Percentiles rank a stretch among this genome's conserved stretches.
Conservation (phyloP, 2,888 invertebrate species). For the Lumbricus terrestris region DNA sequence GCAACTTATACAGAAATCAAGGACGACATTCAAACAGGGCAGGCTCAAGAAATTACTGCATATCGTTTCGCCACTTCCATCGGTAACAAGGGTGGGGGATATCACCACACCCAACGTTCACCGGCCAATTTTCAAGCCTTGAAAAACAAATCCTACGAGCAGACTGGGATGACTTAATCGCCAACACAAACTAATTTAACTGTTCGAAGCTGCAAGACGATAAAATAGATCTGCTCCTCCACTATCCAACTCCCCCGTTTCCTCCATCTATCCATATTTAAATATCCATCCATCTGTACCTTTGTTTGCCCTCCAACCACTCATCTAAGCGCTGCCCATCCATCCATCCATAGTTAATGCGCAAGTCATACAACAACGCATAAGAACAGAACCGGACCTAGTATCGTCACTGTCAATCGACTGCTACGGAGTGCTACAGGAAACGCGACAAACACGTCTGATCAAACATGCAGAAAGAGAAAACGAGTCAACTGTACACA, state of each 20-base stretch:
- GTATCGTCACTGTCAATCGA: background rate
- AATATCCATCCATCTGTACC: too few relatives aligned
- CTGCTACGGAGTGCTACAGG: background rate
- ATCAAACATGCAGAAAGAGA: background rate
- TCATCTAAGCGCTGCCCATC: background rate
- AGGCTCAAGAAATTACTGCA: background rate
- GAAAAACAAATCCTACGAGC: background rate
- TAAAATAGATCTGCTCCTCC: background rate
- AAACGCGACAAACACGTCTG: too few relatives aligned
- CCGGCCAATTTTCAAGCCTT: background rate
- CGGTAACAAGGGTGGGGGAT: background rate
- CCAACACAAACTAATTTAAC: background rate
- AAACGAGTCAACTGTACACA: background rate
- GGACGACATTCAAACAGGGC: background rate
- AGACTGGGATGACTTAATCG: background rate
- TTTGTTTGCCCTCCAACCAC: too few relatives aligned
- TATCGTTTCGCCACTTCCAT: background rate
- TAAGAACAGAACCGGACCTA: too few relatives aligned
- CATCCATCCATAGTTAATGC: background rate
- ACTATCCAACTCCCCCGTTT: background rate
- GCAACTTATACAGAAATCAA: background rate
- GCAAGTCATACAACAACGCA: too few relatives aligned
- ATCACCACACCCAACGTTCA: background rate
- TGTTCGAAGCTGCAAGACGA: background rate
- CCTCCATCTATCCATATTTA: background rate